Evolutionary conservation across 2,888 invertebrate genomes (phyloP).

Genomic region (Epistrophe grossulariae): DNA sequence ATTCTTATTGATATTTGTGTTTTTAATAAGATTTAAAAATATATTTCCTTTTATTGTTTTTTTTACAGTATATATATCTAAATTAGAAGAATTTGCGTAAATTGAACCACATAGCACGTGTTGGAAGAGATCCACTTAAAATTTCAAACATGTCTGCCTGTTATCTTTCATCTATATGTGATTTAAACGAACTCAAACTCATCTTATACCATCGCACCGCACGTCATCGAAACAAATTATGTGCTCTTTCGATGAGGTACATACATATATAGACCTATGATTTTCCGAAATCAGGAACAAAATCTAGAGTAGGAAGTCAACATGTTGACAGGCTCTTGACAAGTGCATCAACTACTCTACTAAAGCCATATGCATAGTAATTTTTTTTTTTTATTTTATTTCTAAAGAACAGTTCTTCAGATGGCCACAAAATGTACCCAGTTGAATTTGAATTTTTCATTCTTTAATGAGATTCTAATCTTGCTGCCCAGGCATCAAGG

Average conservation of each 20-base stretch:
- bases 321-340: slow-evolving; percentile 71
- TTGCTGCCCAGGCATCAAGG: slow-evolving; percentile 5
- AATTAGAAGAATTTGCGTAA: too few relatives aligned
- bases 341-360: slow-evolving; percentile 68
- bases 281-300: slow-evolving; percentile 53
- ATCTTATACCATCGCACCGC: too few relatives aligned
- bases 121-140: too few relatives aligned
- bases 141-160: too few relatives aligned
- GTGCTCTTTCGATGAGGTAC: background rate
- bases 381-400: slow-evolving; percentile 16
- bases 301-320: slow-evolving; percentile 74
- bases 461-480: slow-evolving; percentile 73
- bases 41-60: too few relatives aligned
- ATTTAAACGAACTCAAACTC: too few relatives aligned
- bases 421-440: slow-evolving; percentile 9
- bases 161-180: too few relatives aligned
- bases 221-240: slow-evolving; percentile 3
- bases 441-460: slow-evolving; percentile 60
- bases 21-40: too few relatives aligned
- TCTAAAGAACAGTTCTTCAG: slow-evolving; percentile 35
- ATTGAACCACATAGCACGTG: too few relatives aligned
- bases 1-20: too few relatives aligned
- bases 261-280: background rate
- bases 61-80: too few relatives aligned
- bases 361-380: slow-evolving; percentile 28